These are phyloP conservation scores for Tiaroga cobitis DNA, from an alignment of 2,797 vertebrate species.

Conservation along the genomic window DNA sequence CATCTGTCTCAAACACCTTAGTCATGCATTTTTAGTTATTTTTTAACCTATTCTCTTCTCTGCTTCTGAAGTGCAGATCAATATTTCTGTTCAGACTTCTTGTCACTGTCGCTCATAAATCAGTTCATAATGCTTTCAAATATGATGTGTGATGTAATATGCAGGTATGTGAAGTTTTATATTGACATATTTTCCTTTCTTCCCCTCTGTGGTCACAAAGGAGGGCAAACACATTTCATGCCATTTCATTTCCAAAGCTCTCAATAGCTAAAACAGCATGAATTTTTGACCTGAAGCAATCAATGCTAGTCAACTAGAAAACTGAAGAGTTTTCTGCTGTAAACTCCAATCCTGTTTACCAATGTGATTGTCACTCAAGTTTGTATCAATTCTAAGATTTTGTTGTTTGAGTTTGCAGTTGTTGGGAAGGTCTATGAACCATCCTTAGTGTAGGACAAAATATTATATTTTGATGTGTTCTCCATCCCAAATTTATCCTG, in stretches of 20 bases:
- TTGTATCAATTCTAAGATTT: constrained; percentile 24
- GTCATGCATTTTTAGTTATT: not conserved
- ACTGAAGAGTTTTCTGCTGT: constrained; percentile 10
- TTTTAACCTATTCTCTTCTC: not conserved
- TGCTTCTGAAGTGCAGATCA: not conserved
- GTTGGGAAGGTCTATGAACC: not conserved
- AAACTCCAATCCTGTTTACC: constrained; percentile 27
- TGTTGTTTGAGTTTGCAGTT: not conserved
- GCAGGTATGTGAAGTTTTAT: constrained; percentile 9
- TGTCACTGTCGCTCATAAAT: not conserved
- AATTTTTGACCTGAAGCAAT: constrained; percentile 17
- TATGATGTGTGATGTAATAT: not conserved
- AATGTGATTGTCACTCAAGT: constrained; percentile 1
- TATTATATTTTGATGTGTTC: not conserved
- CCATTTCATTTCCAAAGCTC: constrained; percentile 20
- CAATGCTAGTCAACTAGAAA: constrained; percentile 14
- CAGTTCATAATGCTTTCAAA: not conserved
- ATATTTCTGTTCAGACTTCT: not conserved
- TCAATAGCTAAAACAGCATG: constrained; percentile 16
- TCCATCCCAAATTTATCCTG: not conserved
- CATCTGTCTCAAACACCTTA: not conserved
- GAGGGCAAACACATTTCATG: constrained; percentile 17
- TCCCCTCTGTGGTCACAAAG: not conserved
- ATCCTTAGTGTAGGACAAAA: not conserved
- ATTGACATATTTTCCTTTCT: constrained; percentile 2